Base-by-base conservation (phyloP, 2,888 invertebrate species). In the Netelia melanura region DNA sequence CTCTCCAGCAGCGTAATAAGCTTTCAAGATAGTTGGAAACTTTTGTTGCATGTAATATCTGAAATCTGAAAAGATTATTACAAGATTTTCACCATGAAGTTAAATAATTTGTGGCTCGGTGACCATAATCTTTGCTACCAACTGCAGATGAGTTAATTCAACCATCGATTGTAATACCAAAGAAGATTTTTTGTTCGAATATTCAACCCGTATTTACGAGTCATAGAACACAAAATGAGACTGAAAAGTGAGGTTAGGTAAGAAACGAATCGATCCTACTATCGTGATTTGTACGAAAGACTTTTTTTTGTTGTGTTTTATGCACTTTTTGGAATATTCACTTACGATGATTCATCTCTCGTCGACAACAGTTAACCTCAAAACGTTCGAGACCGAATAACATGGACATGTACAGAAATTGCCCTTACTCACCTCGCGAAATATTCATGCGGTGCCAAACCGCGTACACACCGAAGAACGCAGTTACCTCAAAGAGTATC, bases 1-100 rank as follows among this genome's bases (percentile, higher is more conserved):
- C 94, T 97, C 97, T 78, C 97, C 97, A 43, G 97, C 89, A 88
- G 94, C 94, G 92, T 97, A 97, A 93, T 96, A 97, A 70, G 95
- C 94, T 88, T 97, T 96, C 86, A 97, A 94, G 48, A 96, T 91
- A 90, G 94, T 95, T 72, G 96, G 96, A 92, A 94, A 96, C 87
- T 97, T 96, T 79, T 96, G 94, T 93, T 95, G 94, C 93, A 97
- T 95, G 91, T 96, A 96, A 89, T 95, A 94, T 86, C 97, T 96
- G 90, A 96, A 96, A 94, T 96, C 97, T 97, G 94, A 48, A 95
- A 95, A 71, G 2, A 5, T 30, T 38, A 38, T 54, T 8, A n/a
- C 11, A 3, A 54, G 54, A 54, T n/a, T 54, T 54, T 54, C 54
- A 14, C 11, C 54, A 3, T 54, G 14, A 54, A n/a, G 1, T 17